A percentile compares a stretch with the other conserved stretches of the same genome.
phyloP scores from a whole-genome alignment of 2,888 invertebrate species.

The Chelonus formosanus region DNA sequence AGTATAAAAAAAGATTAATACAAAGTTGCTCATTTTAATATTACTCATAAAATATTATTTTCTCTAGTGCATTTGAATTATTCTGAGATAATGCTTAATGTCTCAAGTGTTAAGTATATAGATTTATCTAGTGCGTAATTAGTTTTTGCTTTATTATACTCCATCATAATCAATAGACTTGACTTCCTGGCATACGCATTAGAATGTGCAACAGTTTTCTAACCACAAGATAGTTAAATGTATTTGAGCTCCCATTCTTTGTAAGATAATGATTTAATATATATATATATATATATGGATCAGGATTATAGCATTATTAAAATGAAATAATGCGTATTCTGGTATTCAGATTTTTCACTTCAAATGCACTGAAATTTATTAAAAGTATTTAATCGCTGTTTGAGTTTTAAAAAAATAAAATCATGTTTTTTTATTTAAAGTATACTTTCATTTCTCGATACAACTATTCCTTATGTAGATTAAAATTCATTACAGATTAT shows the following conservation, averaged over 20 bases:
- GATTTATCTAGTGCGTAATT: conserved; percentile 29
- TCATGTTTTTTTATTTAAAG: conserved; percentile 14
- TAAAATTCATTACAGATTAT: neutral
- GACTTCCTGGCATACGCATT: conserved; percentile 16
- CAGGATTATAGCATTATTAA: neutral
- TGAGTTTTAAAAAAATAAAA: conserved; percentile 10
- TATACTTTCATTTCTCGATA: conserved; percentile 8
- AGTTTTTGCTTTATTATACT: conserved; percentile 27
- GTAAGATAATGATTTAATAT: conserved; percentile 9
- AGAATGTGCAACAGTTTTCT: conserved; percentile 22
- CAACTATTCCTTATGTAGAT: neutral
- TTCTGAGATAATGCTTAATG: neutral
- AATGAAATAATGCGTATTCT: neutral
- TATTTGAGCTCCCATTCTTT: neutral
- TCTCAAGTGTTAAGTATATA: conserved; percentile 28
- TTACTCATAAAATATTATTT: conserved; percentile 14
- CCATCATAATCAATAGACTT: conserved; percentile 25
- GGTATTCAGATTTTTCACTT: neutral
- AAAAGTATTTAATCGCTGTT: neutral
- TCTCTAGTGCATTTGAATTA: conserved; percentile 15
- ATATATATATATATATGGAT: conserved; percentile 1
- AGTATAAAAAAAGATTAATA: conserved; percentile 14
- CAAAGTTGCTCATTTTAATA: conserved; percentile 20
- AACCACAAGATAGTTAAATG: conserved; percentile 15
- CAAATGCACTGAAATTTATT: conserved; percentile 15